These are phyloP conservation scores for Tridacna gigas DNA, from an alignment of 2,888 invertebrate genomes.

Conservation along the genomic window DNA sequence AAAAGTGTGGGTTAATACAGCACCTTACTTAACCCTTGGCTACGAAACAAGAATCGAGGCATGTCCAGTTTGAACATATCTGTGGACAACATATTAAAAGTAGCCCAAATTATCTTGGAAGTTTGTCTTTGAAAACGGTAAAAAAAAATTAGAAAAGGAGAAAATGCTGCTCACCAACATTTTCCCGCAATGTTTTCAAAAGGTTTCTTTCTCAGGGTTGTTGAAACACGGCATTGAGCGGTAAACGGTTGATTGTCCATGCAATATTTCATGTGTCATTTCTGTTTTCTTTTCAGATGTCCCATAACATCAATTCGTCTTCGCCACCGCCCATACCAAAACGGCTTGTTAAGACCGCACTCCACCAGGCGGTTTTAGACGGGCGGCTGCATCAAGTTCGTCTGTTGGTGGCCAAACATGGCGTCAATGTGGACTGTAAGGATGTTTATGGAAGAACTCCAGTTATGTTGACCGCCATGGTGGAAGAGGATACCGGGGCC, in stretches of 20 bases:
- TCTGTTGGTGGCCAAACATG: conserved; percentile 80
- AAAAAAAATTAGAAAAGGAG: neutral
- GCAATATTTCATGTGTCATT: neutral
- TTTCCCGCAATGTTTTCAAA: neutral
- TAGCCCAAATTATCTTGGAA: too few relatives aligned
- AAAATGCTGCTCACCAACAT: neutral
- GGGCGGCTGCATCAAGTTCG: conserved; percentile 82
- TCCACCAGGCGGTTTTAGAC: conserved; percentile 83
- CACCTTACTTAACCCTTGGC: too few relatives aligned
- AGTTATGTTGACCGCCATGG: conserved; percentile 82
- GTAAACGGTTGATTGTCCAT: neutral
- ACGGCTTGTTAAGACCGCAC: conserved; percentile 82
- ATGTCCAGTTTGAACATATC: too few relatives aligned
- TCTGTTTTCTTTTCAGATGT: conserved; percentile 52
- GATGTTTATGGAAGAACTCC: conserved; percentile 83
- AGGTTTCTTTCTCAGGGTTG: neutral
- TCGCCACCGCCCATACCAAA: conserved; percentile 65
- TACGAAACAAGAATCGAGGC: too few relatives aligned
- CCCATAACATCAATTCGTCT: conserved; percentile 50
- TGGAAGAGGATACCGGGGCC: conserved; percentile 77
- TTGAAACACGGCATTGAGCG: too few relatives aligned
- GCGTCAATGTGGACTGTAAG: conserved; percentile 78
- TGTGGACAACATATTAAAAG: too few relatives aligned
- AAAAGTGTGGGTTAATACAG: too few relatives aligned
- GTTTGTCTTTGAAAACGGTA: neutral